Base-by-base conservation (phyloP, 2,113 vertebrate species). In the Apteryx owenii region DNA sequence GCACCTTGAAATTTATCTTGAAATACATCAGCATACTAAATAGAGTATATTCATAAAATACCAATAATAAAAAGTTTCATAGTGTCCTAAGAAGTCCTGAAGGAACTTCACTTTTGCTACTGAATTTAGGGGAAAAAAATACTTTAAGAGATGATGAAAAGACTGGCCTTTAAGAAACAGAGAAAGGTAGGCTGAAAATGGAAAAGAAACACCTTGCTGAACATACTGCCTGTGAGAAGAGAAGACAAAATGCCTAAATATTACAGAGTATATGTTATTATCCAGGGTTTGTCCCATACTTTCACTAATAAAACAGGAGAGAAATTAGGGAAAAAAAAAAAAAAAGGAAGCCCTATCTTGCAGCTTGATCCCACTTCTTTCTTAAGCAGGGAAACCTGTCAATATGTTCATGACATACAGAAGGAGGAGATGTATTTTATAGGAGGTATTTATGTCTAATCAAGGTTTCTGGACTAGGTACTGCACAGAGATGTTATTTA, bases 391-490 rank as follows among this genome's bases (percentile, higher is more conserved):
- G 23, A 64, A 38, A 10, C 90, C 64, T 96, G 53, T 31, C 62
- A 89, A 81, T 7, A 5, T 66, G 8, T 60, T 66, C 50, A 71
- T 60, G 28, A 17, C 40, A 58, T 85, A 50, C 21, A 62, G 53
- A 92, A 96, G 75, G 64, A 89, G 9, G 14, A 14, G 31, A 77
- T 75, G 28, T 92, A 88, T 92, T 94, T 96, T 94, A 82, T 79
- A 81, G 80, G 31, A 91, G 64, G 14, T 81, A 28, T 18, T 29
- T 56, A 2, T 64, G 89, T 93, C 82, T 93, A 78, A 90, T 90
- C 88, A 94, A 56, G 92, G 33, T 88, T 88, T 86, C 93, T 65
- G 71, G 88, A 38, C 62, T 50, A 42, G 66, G 51, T 0, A 0
- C n/a, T 48, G 60, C 36, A 23, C 53, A 77, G 54, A 15, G 28